These are phyloP conservation scores for Podarcis siculus DNA, from an alignment of 2,797 vertebrate species.

Conservation along the genomic window DNA sequence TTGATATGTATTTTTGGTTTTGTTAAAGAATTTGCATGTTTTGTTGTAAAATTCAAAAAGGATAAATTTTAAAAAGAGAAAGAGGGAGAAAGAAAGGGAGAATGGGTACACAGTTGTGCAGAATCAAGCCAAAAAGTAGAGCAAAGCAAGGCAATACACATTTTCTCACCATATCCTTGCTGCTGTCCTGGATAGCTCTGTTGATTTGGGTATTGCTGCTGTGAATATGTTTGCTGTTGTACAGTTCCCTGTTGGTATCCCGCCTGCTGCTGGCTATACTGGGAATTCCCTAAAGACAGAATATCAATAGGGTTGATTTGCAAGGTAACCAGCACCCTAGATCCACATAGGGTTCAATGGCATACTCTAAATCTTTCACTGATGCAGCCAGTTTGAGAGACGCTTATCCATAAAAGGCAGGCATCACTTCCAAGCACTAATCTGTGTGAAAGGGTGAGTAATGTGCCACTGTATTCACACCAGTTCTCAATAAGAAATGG, in stretches of 20 bases:
- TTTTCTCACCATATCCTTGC: constrained; percentile 89
- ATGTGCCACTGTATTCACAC: neutral
- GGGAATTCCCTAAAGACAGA: constrained; percentile 85
- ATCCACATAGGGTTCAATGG: neutral
- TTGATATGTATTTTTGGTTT: too few species aligned
- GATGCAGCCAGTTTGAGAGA: neutral
- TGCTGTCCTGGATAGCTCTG: constrained; percentile 90
- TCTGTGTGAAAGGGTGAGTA: neutral
- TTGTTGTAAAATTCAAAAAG: too few species aligned
- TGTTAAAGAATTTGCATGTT: too few species aligned
- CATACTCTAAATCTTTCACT: neutral
- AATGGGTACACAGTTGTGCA: neutral
- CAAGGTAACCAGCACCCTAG: neutral
- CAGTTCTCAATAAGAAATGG: neutral
- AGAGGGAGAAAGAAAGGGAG: neutral
- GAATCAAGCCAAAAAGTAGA: neutral
- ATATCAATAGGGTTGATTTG: constrained; percentile 5
- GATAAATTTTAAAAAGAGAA: too few species aligned
- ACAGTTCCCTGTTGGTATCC: constrained; percentile 92
- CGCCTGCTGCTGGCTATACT: constrained; percentile 93
- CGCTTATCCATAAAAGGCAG: neutral
- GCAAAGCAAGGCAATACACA: neutral
- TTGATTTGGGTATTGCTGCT: constrained; percentile 93
- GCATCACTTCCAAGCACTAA: too few species aligned
- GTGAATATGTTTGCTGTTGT: constrained; percentile 88